Conservation (phyloP, 1,140 invertebrate species). For the Dryas iulia region DNA sequence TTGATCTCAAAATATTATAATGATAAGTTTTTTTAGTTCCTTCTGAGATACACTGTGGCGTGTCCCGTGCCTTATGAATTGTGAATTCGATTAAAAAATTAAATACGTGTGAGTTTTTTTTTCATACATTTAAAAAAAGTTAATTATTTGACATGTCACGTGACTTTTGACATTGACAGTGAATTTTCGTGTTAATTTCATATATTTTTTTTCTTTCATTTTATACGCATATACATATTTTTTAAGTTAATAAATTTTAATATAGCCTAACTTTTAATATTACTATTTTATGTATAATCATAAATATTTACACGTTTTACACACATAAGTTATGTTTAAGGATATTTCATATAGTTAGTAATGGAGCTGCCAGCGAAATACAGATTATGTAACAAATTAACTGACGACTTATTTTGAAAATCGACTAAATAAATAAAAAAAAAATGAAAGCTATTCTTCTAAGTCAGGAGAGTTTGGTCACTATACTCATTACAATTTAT, state of each 20-base stretch:
- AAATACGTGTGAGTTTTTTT: neutral
- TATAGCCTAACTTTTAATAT: neutral
- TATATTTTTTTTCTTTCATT: too few species aligned
- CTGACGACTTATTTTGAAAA: neutral
- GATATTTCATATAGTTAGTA: neutral
- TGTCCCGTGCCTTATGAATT: slow-evolving; percentile 50
- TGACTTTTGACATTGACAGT: too few species aligned
- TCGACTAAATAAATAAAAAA: neutral
- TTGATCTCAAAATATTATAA: slow-evolving; percentile 75
- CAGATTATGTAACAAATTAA: neutral
- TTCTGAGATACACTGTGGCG: slow-evolving; percentile 51
- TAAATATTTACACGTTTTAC: slow-evolving; percentile 9
- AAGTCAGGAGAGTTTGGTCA: too few species aligned
- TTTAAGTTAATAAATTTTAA: neutral
- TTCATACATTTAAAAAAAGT: neutral
- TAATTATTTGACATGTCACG: neutral
- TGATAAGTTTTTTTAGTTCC: slow-evolving; percentile 67
- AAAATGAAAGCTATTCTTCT: too few species aligned
- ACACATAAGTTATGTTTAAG: slow-evolving; percentile 1
- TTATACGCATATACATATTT: neutral
- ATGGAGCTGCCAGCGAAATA: neutral
- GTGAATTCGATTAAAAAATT: slow-evolving; percentile 38
- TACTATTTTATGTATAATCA: neutral
- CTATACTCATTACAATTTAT: too few species aligned
- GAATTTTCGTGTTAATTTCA: too few species aligned